phyloP scores from a whole-genome alignment of 2,888 invertebrate genomes.

The Cheilosia variabilis region DNA sequence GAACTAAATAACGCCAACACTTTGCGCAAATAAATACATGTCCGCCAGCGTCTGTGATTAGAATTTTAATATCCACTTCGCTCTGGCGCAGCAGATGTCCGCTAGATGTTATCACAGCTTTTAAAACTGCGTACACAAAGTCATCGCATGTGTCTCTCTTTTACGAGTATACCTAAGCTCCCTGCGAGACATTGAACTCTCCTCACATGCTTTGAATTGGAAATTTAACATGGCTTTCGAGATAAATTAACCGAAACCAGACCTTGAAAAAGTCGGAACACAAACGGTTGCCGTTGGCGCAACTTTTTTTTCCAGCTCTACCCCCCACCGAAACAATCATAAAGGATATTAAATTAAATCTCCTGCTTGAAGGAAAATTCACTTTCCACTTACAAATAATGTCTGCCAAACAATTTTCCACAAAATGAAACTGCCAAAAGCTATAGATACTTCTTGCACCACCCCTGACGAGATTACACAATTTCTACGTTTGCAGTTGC shows the following conservation, averaged over 20 bases:
- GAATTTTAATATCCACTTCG: slow-evolving; percentile 42
- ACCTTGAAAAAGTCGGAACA: slow-evolving; percentile 27
- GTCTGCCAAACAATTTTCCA: slow-evolving; percentile 55
- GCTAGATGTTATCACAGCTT: slow-evolving; percentile 54
- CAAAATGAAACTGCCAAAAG: slow-evolving; percentile 70
- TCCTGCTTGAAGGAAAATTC: slow-evolving; percentile 7
- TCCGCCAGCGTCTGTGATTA: slow-evolving; percentile 37
- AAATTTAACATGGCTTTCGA: slow-evolving; percentile 30
- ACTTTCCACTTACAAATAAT: slow-evolving; percentile 9
- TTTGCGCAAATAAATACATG: slow-evolving; percentile 52
- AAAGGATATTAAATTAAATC: slow-evolving; percentile 67
- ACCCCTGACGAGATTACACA: slow-evolving; percentile 44
- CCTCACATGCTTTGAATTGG: slow-evolving; percentile 34
- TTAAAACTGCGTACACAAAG: slow-evolving; percentile 28
- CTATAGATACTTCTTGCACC: slow-evolving; percentile 39
- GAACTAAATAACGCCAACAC: slow-evolving; percentile 43
- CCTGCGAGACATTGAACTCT: slow-evolving; percentile 34
- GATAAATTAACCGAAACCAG: slow-evolving; percentile 24
- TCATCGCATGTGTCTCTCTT: slow-evolving; percentile 43
- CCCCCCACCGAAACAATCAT: slow-evolving; percentile 34
- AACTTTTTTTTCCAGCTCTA: background rate
- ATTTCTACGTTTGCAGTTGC: slow-evolving; percentile 60
- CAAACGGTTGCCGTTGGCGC: slow-evolving; percentile 10
- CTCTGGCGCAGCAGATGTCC: slow-evolving; percentile 45
- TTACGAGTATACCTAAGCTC: background rate